Evolutionary conservation across 2,797 vertebrate species (phyloP).

Genomic region (Tauraco hartlaubi): DNA sequence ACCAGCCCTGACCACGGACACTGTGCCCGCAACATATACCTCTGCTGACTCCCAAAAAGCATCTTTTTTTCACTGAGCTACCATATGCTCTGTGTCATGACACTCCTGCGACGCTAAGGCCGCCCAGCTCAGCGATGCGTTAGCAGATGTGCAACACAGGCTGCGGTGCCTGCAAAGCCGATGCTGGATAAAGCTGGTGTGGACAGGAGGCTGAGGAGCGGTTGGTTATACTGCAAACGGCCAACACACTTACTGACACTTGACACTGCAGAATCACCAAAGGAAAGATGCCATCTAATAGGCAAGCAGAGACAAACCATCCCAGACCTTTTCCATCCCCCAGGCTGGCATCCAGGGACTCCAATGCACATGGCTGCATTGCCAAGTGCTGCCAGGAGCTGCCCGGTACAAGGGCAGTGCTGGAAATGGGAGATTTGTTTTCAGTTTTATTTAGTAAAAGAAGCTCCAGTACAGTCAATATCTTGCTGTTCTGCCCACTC

Average conservation of each 20-base stretch:
- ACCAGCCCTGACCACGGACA: background rate
- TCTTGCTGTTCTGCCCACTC: background rate
- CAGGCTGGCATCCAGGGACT: background rate
- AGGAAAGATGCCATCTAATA: background rate
- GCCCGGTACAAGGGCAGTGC: background rate
- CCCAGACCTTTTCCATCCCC: background rate
- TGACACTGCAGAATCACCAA: background rate
- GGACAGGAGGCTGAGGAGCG: background rate
- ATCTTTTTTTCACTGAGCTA: background rate
- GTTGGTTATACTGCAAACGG: background rate
- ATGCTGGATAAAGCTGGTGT: background rate
- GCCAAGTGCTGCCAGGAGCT: background rate
- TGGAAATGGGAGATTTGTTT: background rate
- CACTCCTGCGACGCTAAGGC: background rate
- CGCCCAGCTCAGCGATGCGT: rapidly evolving
- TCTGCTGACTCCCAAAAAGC: background rate
- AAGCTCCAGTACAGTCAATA: background rate
- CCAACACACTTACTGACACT: background rate
- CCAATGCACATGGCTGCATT: rapidly evolving
- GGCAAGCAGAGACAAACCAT: background rate
- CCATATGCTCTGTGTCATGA: rapidly evolving
- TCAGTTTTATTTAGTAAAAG: background rate
- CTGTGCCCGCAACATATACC: rapidly evolving
- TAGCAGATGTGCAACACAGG: rapidly evolving
- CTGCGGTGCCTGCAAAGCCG: background rate